phyloP scores from a whole-genome alignment of 2,113 vertebrate species.

The Chionodraco myersi region DNA sequence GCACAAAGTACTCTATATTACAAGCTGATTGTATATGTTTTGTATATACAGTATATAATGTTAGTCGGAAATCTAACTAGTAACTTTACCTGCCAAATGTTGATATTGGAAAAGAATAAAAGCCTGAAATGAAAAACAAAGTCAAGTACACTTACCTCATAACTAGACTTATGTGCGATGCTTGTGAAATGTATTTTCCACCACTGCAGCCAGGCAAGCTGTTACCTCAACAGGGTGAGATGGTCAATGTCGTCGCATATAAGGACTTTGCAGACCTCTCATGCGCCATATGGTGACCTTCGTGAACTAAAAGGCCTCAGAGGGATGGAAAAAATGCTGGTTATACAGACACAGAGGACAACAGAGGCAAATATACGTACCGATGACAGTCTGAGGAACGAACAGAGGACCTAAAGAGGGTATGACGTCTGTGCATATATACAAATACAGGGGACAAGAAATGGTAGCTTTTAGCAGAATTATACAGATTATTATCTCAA shows the following conservation, averaged over 20 bases:
- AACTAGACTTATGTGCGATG: not conserved
- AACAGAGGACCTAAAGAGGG: not conserved
- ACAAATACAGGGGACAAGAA: not conserved
- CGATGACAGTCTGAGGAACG: not conserved
- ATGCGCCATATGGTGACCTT: slow-evolving; percentile 72
- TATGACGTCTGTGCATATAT: no score
- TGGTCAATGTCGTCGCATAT: slow-evolving; percentile 38
- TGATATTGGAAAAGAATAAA: not conserved
- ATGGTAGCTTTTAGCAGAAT: not conserved
- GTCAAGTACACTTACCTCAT: not conserved
- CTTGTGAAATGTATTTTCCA: not conserved
- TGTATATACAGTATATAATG: no score
- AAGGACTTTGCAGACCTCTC: slow-evolving; percentile 51
- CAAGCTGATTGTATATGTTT: no score
- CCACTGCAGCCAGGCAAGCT: slow-evolving; percentile 2
- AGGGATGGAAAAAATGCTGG: slow-evolving; percentile 37
- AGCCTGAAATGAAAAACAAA: not conserved
- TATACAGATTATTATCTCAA: not conserved
- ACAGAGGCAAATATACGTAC: slow-evolving; percentile 28
- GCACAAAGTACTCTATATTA: no score
- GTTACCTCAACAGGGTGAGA: not conserved
- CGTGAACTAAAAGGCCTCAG: slow-evolving; percentile 22
- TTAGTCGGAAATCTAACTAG: no score
- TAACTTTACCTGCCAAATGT: no score
- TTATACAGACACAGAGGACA: slow-evolving; percentile 33